Percentiles rank a stretch among this genome's conserved stretches.
These are phyloP conservation scores for Oncopeltus fasciatus DNA, from an alignment of 1,140 invertebrate species.

Conservation along the genomic window DNA sequence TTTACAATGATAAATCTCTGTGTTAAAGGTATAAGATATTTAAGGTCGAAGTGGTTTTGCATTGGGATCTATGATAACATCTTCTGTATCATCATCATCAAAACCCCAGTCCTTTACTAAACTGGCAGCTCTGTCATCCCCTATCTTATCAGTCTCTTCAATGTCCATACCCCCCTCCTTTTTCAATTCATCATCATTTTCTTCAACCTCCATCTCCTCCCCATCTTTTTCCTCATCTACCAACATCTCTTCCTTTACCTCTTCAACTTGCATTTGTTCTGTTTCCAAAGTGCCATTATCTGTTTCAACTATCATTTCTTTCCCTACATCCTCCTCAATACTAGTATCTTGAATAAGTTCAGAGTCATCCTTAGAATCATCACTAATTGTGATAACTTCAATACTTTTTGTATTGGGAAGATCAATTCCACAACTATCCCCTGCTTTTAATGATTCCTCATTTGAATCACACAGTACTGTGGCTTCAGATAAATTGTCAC, in stretches of 20 bases:
- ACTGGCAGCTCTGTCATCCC: constrained; percentile 8
- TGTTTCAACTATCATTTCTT: neutral
- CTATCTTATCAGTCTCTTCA: neutral
- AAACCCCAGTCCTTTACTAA: constrained; percentile 17
- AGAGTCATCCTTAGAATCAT: too few species aligned
- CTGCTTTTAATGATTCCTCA: too few species aligned
- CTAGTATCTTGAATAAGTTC: too few species aligned
- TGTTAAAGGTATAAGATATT: too few species aligned
- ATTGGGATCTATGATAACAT: constrained; percentile 4
- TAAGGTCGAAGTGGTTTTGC: neutral
- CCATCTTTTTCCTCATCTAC: neutral
- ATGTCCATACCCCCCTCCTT: neutral
- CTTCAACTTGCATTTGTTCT: constrained; percentile 1
- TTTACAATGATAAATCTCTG: too few species aligned
- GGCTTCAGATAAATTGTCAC: too few species aligned
- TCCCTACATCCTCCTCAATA: neutral
- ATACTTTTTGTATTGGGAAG: too few species aligned
- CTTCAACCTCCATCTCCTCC: neutral
- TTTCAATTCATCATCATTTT: neutral
- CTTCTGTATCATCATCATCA: constrained; percentile 12
- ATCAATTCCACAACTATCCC: too few species aligned
- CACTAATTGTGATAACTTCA: too few species aligned
- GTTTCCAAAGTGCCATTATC: neutral
- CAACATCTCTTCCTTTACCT: constrained; percentile 1
- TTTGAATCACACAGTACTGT: too few species aligned